Evolutionary conservation across 2,797 vertebrate genomes (phyloP).

Genomic region (Atherinosoma microstoma): DNA sequence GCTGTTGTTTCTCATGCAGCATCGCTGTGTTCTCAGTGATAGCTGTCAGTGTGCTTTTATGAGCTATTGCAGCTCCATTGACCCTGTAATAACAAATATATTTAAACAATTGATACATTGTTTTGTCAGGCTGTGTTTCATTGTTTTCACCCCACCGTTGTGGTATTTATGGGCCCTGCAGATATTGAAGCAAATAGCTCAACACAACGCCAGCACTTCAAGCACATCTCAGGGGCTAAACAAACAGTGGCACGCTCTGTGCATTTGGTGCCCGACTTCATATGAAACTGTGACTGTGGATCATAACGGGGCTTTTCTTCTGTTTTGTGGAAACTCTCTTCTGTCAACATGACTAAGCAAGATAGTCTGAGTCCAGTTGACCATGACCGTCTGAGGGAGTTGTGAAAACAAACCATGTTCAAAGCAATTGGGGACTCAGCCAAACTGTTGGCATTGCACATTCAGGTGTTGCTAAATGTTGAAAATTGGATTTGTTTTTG

Average conservation of each 20-base stretch:
- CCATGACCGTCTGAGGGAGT: constrained; percentile 54
- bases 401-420: constrained; percentile 46
- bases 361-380: constrained; percentile 59
- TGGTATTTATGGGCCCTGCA: constrained; percentile 51
- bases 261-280: constrained; percentile 46
- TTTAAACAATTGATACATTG: constrained; percentile 42
- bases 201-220: constrained; percentile 50
- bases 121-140: constrained; percentile 35
- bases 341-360: constrained; percentile 69
- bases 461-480: constrained; percentile 44
- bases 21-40: constrained; percentile 40
- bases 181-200: constrained; percentile 66
- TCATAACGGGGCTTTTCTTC: constrained; percentile 56
- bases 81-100: constrained; percentile 45
- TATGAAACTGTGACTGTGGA: constrained; percentile 55
- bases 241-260: constrained; percentile 53
- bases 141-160: constrained; percentile 26
- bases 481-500: constrained; percentile 37
- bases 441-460: constrained; percentile 42
- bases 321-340: constrained; percentile 57
- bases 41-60: constrained; percentile 59
- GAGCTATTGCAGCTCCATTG: constrained; percentile 41
- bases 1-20: constrained; percentile 40
- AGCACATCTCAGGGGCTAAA: constrained; percentile 65
- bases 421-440: constrained; percentile 33